Percentiles rank a stretch among this genome's conserved stretches.
phyloP scores from a whole-genome alignment of 2,113 vertebrate genomes.

The Cromileptes altivelis region DNA sequence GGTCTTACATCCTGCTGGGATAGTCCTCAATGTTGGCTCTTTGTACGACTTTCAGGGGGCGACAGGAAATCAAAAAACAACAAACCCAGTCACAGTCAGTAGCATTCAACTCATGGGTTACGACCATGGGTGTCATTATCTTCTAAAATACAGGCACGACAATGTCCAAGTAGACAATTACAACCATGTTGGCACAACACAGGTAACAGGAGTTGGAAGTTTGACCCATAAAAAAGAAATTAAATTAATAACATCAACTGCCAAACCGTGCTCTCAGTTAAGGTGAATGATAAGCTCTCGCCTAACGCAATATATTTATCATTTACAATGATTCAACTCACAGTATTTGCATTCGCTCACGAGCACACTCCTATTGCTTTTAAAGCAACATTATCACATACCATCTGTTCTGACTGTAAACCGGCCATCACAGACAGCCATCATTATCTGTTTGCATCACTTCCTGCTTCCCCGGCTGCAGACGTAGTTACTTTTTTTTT shows the following conservation, averaged over 20 bases:
- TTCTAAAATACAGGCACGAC: conserved; percentile 61
- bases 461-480: conserved; percentile 28
- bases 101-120: conserved; percentile 67
- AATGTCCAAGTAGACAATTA: conserved; percentile 39
- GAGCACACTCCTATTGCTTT: conserved; percentile 6
- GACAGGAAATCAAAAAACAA: background rate
- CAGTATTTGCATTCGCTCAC: conserved; percentile 60
- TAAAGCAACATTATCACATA: conserved; percentile 38
- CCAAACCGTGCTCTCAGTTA: conserved; percentile 13
- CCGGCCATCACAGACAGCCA: conserved; percentile 24
- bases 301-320: conserved; percentile 8
- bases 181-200: conserved; percentile 59
- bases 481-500: background rate
- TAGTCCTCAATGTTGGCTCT: background rate
- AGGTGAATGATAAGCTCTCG: conserved; percentile 16
- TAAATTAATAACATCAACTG: conserved; percentile 14
- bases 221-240: conserved; percentile 21
- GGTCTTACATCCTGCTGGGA: conserved; percentile 35
- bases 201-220: conserved; percentile 17
- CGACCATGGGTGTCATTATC: conserved; percentile 51
- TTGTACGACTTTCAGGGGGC: conserved; percentile 29
- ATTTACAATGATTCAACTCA: conserved; percentile 56
- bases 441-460: conserved; percentile 9
- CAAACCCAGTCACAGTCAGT: conserved; percentile 62
- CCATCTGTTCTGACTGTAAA: conserved; percentile 20